Percentiles rank a stretch among this genome's conserved stretches.
Evolutionary conservation across 2,888 invertebrate genomes (phyloP).

Genomic region (Melanchra persicariae): DNA sequence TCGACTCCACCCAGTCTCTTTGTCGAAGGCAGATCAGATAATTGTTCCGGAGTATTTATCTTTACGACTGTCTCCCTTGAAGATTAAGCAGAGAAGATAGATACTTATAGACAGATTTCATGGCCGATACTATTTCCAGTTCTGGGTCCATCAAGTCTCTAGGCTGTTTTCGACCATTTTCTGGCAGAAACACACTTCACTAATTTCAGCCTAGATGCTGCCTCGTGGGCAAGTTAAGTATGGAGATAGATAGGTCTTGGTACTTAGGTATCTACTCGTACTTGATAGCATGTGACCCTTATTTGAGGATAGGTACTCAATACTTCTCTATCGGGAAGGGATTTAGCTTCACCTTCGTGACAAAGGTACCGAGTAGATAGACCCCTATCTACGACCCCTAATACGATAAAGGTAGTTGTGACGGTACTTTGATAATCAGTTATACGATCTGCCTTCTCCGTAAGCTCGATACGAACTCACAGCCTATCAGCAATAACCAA

Average conservation of each 20-base stretch:
- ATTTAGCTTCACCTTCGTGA: too few relatives aligned
- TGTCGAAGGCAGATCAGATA: conserved; percentile 37
- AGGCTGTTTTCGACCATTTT: too few relatives aligned
- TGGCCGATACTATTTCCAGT: not conserved
- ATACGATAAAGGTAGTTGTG: too few relatives aligned
- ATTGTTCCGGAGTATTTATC: not conserved
- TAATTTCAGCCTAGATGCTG: not conserved
- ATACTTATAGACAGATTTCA: too few relatives aligned
- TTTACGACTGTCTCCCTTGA: not conserved
- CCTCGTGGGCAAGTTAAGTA: not conserved
- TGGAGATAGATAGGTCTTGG: not conserved
- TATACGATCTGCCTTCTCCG: conserved; percentile 46
- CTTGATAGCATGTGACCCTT: too few relatives aligned
- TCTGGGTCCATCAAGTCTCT: not conserved
- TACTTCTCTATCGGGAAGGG: too few relatives aligned
- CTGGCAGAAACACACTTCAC: not conserved
- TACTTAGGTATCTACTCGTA: too few relatives aligned
- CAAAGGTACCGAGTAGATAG: too few relatives aligned
- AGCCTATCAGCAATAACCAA: not conserved
- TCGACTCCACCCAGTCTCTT: conserved; percentile 47
- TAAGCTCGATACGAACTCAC: not conserved
- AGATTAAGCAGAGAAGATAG: not conserved
- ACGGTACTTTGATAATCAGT: not conserved
- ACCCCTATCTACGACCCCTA: too few relatives aligned
- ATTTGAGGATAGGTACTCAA: too few relatives aligned